Conservation (phyloP, 1,140 invertebrate species). For the Cephus cinctus region DNA sequence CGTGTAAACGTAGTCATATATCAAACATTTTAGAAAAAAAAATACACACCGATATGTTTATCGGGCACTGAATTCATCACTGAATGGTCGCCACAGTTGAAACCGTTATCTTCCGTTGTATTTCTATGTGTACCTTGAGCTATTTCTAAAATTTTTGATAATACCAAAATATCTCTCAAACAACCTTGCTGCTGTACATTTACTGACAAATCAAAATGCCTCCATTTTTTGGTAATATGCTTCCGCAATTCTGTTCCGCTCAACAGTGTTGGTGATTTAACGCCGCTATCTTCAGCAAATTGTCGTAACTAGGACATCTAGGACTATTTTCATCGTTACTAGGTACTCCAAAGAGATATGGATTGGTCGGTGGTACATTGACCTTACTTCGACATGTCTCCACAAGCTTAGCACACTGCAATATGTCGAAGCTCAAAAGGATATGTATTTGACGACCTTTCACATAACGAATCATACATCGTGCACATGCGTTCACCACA, state of each 20-base stretch:
- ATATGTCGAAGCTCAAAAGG: background rate
- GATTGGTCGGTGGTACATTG: background rate
- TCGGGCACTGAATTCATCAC: too few species aligned
- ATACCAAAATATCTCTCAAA: constrained; percentile 14
- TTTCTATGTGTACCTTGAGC: background rate
- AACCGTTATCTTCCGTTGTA: background rate
- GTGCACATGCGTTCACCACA: background rate
- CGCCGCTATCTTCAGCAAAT: constrained; percentile 15
- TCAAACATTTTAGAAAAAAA: too few species aligned
- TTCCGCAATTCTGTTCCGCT: constrained; percentile 17
- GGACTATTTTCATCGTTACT: background rate
- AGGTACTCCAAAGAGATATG: constrained; percentile 12
- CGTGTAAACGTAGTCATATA: too few species aligned
- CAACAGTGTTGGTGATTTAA: constrained; percentile 7
- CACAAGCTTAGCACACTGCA: background rate
- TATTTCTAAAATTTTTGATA: constrained; percentile 13
- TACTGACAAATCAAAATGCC: constrained; percentile 12
- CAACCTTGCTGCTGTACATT: constrained; percentile 4
- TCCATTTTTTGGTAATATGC: constrained; percentile 18
- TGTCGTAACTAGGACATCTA: constrained; percentile 10
- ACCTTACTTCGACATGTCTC: background rate
- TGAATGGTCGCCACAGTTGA: too few species aligned
- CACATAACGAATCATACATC: background rate
- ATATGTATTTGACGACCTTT: background rate
- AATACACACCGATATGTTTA: too few species aligned